phyloP scores from a whole-genome alignment of 2,797 vertebrate genomes.

The Sebastes cheni region DNA sequence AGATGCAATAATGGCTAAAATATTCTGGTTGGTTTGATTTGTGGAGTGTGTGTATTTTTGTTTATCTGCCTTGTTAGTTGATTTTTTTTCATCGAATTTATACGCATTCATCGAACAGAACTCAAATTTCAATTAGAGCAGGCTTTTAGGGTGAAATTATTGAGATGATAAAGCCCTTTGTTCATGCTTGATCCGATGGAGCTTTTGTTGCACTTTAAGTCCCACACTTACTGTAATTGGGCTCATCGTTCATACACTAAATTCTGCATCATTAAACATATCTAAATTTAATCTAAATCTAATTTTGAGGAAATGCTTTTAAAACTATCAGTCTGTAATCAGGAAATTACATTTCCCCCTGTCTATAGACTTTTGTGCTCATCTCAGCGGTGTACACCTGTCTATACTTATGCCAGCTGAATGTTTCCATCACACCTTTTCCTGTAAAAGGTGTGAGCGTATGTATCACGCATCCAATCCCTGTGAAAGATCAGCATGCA shows the following conservation, averaged over 20 bases:
- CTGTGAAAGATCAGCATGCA: background rate
- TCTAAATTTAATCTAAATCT: slow-evolving; percentile 30
- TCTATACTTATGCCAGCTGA: background rate
- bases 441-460: background rate
- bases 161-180: background rate
- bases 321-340: slow-evolving; percentile 13
- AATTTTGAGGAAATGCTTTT: slow-evolving; percentile 25
- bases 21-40: background rate
- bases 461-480: background rate
- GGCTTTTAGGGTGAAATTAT: slow-evolving; percentile 27
- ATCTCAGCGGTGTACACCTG: background rate
- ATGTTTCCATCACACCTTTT: background rate
- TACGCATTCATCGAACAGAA: background rate
- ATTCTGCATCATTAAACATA: slow-evolving; percentile 15
- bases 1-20: background rate
- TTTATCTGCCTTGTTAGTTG: background rate
- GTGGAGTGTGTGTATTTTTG: background rate
- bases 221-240: slow-evolving; percentile 39
- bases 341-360: background rate
- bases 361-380: background rate
- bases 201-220: slow-evolving; percentile 31
- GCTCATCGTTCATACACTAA: slow-evolving; percentile 31
- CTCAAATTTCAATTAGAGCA: slow-evolving; percentile 15
- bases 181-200: background rate
- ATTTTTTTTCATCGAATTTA: background rate